A percentile compares a stretch with the other conserved stretches of the same genome.
These are phyloP conservation scores for Apeltes quadracus DNA, from an alignment of 2,113 vertebrate genomes.

Conservation along the genomic window DNA sequence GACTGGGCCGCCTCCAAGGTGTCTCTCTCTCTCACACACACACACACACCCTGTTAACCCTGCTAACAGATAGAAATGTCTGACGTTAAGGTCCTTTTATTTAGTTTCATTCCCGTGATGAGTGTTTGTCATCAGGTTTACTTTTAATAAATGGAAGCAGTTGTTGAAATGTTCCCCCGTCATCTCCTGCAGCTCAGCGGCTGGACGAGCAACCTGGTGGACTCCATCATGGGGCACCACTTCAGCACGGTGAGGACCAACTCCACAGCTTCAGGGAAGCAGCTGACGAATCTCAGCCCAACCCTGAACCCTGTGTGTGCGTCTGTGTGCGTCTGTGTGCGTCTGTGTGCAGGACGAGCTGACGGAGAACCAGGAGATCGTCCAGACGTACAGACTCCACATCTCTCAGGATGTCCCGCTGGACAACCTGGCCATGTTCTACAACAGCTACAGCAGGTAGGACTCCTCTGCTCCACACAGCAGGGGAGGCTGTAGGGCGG, in stretches of 20 bases:
- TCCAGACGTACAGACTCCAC: slow-evolving; percentile 94
- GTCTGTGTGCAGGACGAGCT: slow-evolving; percentile 85
- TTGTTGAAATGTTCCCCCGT: neutral
- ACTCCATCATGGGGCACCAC: slow-evolving; percentile 92
- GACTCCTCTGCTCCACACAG: neutral
- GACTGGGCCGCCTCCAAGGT: slow-evolving; percentile 98
- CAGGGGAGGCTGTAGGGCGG: no score
- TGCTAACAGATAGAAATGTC: neutral
- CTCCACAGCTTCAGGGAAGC: no score
- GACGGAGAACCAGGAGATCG: slow-evolving; percentile 90
- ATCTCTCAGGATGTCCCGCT: slow-evolving; percentile 94
- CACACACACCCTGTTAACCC: slow-evolving; percentile 9
- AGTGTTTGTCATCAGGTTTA: no score
- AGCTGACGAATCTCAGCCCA: neutral
- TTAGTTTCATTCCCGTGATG: no score
- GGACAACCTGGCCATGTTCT: slow-evolving; percentile 92
- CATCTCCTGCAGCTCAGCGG: slow-evolving; percentile 85
- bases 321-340: slow-evolving; percentile 12
- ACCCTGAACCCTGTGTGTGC: neutral
- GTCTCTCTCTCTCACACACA: neutral
- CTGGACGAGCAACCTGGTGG: slow-evolving; percentile 93
- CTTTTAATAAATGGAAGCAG: no score
- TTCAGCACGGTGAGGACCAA: slow-evolving; percentile 89
- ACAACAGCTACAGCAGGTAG: slow-evolving; percentile 91
- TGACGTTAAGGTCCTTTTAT: no score